Evolutionary conservation across 2,888 invertebrate genomes (phyloP), one percentile per base, ranked within the genome.

Genomic region (Drosophila mimetica): DNA sequence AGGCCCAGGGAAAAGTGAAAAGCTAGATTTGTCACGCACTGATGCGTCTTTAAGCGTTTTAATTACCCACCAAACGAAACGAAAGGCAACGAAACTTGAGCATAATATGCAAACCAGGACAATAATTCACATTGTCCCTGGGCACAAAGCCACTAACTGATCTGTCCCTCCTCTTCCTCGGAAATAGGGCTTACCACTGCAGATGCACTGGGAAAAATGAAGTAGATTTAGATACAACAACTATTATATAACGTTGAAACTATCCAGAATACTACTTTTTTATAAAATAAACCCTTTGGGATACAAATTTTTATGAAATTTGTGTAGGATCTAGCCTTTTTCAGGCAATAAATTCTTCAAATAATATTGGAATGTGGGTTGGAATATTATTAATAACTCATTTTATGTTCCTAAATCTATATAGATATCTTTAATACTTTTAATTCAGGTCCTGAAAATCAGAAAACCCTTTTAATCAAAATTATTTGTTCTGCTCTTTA

Each of bases 21-120:
- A 89, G 86, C 80, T 80, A 86, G 89, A 89, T 89, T 89, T 89
- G 89, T 86, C 79, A 89, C 87, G 89, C 89, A 80, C 89, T 86
- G 89, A 86, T 89, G 88, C 89, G 88, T 82, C 86, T 88, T 77
- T 81, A 86, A 89, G 85, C 86, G 79, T 88, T 89, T 88, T 88
- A 89, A 89, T 89, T 89, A 89, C 89, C 89, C 86, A 81, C 81
- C 77, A 76, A 89, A 80, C 78, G 81, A 75, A 78, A 51, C 65
- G 58, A 52, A 48, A 61, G 54, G 58, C 46, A 48, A 50, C 55
- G 79, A 73, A 88, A 82, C 79, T 87, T 85, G 82, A 72, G 83
- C 83, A 87, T 85, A 83, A 85, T 87, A 85, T 85, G 82, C 86
- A 84, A 82, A 72, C 82, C 77, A 85, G 85, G 75, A 88, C 86